These are phyloP conservation scores for Labia minor DNA, from an alignment of 2,888 invertebrate genomes.

Conservation along the genomic window DNA sequence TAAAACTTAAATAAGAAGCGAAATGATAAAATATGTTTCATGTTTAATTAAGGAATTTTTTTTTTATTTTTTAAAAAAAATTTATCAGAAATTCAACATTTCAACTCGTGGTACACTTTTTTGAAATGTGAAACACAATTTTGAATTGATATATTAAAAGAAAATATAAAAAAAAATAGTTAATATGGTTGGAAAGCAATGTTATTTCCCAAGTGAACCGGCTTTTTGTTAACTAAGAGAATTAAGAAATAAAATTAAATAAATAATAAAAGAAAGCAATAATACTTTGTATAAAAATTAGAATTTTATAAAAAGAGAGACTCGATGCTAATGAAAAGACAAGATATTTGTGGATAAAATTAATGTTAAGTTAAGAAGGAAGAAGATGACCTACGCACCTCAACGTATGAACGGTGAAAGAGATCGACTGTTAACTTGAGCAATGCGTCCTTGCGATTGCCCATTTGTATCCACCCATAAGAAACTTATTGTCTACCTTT, in stretches of 20 bases:
- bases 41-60: neutral
- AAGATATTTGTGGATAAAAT: neutral
- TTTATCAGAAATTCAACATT: neutral
- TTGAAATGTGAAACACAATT: neutral
- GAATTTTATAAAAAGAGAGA: neutral
- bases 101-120: neutral
- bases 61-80: neutral
- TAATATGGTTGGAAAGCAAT: neutral
- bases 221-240: neutral
- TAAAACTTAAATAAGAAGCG: too few relatives aligned
- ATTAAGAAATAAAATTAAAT: too few relatives aligned
- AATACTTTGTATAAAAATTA: neutral
- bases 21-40: too few relatives aligned
- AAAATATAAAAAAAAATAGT: neutral
- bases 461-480: neutral
- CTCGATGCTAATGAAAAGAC: neutral
- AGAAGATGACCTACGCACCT: conserved; percentile 31
- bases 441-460: conserved; percentile 28
- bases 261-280: neutral
- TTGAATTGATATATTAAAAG: neutral
- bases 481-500: neutral
- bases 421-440: conserved; percentile 30
- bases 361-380: neutral
- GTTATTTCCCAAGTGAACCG: neutral
- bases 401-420: conserved; percentile 34